Conservation (phyloP, 2,888 invertebrate genomes). For the Orgyia antiqua region DNA sequence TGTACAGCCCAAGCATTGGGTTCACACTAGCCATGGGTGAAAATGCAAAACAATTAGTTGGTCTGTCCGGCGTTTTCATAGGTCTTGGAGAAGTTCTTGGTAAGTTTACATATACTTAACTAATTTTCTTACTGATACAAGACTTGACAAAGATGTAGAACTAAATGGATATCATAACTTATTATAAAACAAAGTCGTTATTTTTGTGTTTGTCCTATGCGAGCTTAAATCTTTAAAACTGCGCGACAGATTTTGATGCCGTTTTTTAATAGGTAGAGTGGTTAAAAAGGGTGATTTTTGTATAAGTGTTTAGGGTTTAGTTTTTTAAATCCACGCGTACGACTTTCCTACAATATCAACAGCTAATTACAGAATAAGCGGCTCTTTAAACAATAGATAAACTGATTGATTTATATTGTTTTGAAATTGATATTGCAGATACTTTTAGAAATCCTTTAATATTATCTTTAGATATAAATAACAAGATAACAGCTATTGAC, state of each 20-base stretch:
- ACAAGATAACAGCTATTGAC: slow-evolving; percentile 4
- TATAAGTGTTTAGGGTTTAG: neutral
- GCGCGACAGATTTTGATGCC: too few species aligned
- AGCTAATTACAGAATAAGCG: too few species aligned
- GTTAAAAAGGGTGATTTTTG: too few species aligned
- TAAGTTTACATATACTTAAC: slow-evolving; percentile 42
- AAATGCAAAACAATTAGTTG: slow-evolving; percentile 90
- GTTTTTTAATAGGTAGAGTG: too few species aligned
- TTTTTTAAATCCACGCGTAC: too few species aligned
- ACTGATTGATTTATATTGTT: too few species aligned
- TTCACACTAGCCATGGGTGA: slow-evolving; percentile 88
- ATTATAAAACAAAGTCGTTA: too few species aligned
- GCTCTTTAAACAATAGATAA: too few species aligned
- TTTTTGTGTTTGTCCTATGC: too few species aligned
- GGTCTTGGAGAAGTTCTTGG: slow-evolving; percentile 96
- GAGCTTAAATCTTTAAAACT: too few species aligned
- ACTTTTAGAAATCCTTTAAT: slow-evolving; percentile 4
- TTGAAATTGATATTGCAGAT: slow-evolving; percentile 1
- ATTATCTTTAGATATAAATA: slow-evolving; percentile 9
- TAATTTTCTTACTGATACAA: too few species aligned
- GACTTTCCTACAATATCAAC: too few species aligned
- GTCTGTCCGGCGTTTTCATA: slow-evolving; percentile 95
- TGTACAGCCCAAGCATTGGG: slow-evolving; percentile 95
- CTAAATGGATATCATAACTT: neutral
- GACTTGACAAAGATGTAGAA: neutral